phyloP scores from a whole-genome alignment of 2,888 invertebrate species.

The Ctenicera cuprea region DNA sequence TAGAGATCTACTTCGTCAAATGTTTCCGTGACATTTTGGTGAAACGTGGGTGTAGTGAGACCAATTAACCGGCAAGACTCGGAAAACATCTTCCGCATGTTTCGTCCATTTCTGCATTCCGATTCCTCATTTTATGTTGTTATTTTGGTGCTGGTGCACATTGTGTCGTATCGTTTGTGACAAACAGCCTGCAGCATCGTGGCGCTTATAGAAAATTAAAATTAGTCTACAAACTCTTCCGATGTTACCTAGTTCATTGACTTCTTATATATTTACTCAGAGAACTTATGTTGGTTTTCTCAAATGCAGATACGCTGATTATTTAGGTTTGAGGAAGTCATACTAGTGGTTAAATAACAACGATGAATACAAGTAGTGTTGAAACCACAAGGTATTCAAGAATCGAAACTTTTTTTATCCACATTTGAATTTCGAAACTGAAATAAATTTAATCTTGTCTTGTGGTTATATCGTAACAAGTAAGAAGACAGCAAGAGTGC shows the following conservation, averaged over 20 bases:
- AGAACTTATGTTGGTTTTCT: background rate
- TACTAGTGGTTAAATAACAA: too few species aligned
- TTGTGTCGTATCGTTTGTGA: constrained; percentile 23
- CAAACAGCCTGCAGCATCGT: constrained; percentile 18
- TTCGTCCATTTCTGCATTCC: constrained; percentile 30
- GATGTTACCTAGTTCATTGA: constrained; percentile 28
- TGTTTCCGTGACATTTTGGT: background rate
- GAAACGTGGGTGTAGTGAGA: constrained; percentile 1
- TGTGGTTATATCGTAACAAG: background rate
- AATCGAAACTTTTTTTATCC: background rate
- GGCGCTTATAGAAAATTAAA: constrained; percentile 33
- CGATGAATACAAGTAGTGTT: too few species aligned
- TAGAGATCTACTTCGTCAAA: background rate
- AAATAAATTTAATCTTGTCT: constrained; percentile 1
- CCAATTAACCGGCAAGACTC: constrained; percentile 8
- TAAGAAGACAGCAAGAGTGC: background rate
- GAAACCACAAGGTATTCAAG: too few species aligned
- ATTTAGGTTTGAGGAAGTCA: too few species aligned
- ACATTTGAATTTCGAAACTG: background rate
- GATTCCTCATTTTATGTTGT: background rate
- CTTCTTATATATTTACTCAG: constrained; percentile 6
- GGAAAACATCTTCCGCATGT: constrained; percentile 20
- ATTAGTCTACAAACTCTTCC: constrained; percentile 27
- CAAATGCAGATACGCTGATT: too few species aligned
- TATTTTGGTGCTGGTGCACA: constrained; percentile 22